A percentile compares a stretch with the other conserved stretches of the same genome.
These are phyloP conservation scores for Cochlearius cochlearius DNA, from an alignment of 2,113 vertebrate species.

Conservation along the genomic window DNA sequence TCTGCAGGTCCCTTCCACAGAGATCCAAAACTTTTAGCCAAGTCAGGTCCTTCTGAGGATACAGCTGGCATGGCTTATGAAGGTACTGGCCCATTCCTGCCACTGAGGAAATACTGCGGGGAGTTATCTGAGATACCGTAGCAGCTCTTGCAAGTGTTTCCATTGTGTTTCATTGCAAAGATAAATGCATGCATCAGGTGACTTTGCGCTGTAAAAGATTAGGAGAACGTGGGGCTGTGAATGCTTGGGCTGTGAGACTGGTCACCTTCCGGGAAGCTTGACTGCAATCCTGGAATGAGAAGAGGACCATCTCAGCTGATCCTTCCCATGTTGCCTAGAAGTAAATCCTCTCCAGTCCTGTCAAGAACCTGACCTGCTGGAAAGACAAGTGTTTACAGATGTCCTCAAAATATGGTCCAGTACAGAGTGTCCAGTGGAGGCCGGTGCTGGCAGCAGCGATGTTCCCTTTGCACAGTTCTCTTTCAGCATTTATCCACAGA, in stretches of 20 bases:
- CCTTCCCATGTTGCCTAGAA: not conserved
- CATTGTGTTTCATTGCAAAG: not conserved
- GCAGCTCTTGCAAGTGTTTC: not conserved
- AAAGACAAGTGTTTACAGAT: not conserved
- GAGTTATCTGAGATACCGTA: not conserved
- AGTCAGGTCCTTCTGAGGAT: not conserved
- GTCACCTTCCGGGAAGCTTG: not conserved
- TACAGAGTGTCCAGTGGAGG: not conserved
- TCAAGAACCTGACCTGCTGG: not conserved
- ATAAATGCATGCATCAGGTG: not conserved
- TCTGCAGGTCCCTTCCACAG: not conserved
- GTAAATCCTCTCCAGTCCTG: not conserved
- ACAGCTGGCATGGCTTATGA: not conserved
- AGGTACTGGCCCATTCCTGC: not conserved
- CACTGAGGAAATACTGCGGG: not conserved
- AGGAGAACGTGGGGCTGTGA: not conserved
- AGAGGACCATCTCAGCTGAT: not conserved
- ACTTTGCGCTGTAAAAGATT: not conserved
- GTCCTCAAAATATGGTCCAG: not conserved
- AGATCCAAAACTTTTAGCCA: not conserved
- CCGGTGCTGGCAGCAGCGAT: not conserved
- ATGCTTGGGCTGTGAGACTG: not conserved
- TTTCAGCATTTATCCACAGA: not conserved
- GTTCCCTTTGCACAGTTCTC: slow-evolving; percentile 2
- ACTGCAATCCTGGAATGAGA: not conserved